phyloP scores from a whole-genome alignment of 2,888 invertebrate species.

The Drosophila nr. perissopoda region DNA sequence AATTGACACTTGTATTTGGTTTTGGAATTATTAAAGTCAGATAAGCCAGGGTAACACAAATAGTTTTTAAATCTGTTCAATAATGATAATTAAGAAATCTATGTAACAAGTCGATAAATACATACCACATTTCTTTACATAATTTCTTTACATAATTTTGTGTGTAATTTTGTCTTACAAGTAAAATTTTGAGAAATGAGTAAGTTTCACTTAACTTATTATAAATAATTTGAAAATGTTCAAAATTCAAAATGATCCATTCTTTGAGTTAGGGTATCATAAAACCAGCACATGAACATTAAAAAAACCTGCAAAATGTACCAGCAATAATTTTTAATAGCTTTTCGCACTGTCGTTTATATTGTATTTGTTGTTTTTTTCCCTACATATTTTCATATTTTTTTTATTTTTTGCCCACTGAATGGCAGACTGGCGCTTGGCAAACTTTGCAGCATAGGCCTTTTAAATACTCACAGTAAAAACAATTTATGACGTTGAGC shows the following conservation, averaged over 20 bases:
- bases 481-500: constrained; percentile 53
- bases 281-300: constrained; percentile 14
- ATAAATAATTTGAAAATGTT: background rate
- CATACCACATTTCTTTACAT: background rate
- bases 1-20: background rate
- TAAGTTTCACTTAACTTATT: background rate
- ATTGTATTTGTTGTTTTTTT: constrained; percentile 19
- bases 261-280: background rate
- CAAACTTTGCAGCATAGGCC: constrained; percentile 44
- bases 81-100: background rate
- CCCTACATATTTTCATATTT: constrained; percentile 4
- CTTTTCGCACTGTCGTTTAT: constrained; percentile 34
- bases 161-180: background rate
- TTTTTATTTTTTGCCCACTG: constrained; percentile 11
- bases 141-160: background rate
- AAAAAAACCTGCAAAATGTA: constrained; percentile 32
- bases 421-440: constrained; percentile 30
- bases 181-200: background rate
- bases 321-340: constrained; percentile 49
- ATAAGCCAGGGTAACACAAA: background rate
- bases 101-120: background rate
- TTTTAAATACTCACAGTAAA: constrained; percentile 48
- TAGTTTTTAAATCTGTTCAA: background rate
- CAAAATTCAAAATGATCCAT: no score
- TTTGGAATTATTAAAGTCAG: background rate